Evolutionary conservation across 2,888 invertebrate genomes (phyloP), one percentile per base, ranked within the genome.

Genomic region (Parnassius glacialis): DNA sequence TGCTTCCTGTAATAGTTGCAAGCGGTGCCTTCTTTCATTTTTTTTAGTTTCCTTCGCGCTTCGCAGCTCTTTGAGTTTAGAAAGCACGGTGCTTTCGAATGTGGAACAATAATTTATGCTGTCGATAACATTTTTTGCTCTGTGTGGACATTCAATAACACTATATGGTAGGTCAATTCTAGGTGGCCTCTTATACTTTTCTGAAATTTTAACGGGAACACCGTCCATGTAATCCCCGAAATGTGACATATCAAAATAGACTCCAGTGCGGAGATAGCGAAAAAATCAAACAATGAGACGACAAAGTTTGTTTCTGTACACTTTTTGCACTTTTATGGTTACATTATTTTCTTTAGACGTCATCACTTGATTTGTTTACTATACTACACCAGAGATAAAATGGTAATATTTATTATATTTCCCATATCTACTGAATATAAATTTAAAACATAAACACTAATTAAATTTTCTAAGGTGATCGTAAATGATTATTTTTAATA

Each of bases 201-300:
- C 97, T 55, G 96, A 95, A 84, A 97, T 96, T 92, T 97, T 97
- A 65, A 97, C 97, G 76, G 96, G 95, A 72, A 97, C 95, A 70
- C 95, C 95, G 86, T 97, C 97, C 94, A 96, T 95, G 77, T 93
- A 95, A 78, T 94, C 92, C 44, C 84, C 83, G 69, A 88, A 90
- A 81, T 89, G 90, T 81, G 90, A 90, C 91, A 91, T 91, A 84
- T 83, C 89, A 84, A 80, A 71, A 69, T 68, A 70, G 55, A 70
- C 76, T 68, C 69, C 70, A 67, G 64, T 65, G 68, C 68, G 67
- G 64, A 76, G 76, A 79, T 80, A 83, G 72, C 66, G 70, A 76
- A 76, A 76, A 70, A 76, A 76, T 76, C 78, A 86, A 83, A 85
- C 84, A 87, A 88, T 84, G 84, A 87, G 76, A 84, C 76, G 81